Percentiles rank a stretch among this genome's conserved stretches.
phyloP scores from a whole-genome alignment of 2,797 vertebrate species.

The Parambassis ranga region DNA sequence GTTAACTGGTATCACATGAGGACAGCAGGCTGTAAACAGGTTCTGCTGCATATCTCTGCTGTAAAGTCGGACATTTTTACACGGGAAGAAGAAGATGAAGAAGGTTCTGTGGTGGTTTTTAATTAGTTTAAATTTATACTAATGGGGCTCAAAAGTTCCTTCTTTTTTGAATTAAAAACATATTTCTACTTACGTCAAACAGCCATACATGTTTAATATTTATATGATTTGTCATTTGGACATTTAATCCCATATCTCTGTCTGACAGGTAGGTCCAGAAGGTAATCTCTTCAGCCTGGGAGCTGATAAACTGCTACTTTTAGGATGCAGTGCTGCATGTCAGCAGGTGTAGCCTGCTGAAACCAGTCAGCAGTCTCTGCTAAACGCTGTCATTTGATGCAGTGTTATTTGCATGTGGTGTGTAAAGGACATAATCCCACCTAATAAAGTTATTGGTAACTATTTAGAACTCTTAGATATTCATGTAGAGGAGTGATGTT shows the following conservation, averaged over 20 bases:
- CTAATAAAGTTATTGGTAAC: no score
- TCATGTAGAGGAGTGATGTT: background rate
- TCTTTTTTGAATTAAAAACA: no score
- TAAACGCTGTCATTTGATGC: background rate
- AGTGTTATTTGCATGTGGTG: no score
- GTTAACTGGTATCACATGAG: no score
- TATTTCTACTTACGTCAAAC: background rate
- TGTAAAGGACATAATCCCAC: no score
- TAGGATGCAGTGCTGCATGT: background rate
- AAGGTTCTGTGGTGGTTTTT: no score
- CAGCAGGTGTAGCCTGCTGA: background rate
- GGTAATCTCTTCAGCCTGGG: slow-evolving; percentile 1
- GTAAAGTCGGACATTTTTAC: no score
- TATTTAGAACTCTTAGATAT: background rate
- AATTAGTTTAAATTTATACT: no score
- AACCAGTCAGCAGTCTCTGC: background rate
- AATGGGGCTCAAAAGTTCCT: no score
- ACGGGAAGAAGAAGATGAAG: no score
- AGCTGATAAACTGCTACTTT: background rate
- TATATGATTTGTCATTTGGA: background rate
- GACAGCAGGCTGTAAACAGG: no score
- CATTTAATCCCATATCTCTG: slow-evolving; percentile 5
- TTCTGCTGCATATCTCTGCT: no score
- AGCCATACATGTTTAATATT: background rate
- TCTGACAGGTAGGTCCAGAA: background rate